A percentile compares a stretch with the other conserved stretches of the same genome.
Conservation (phyloP, 92 coral and sea anemone genomes). For the Epizoanthus rinbou region DNA sequence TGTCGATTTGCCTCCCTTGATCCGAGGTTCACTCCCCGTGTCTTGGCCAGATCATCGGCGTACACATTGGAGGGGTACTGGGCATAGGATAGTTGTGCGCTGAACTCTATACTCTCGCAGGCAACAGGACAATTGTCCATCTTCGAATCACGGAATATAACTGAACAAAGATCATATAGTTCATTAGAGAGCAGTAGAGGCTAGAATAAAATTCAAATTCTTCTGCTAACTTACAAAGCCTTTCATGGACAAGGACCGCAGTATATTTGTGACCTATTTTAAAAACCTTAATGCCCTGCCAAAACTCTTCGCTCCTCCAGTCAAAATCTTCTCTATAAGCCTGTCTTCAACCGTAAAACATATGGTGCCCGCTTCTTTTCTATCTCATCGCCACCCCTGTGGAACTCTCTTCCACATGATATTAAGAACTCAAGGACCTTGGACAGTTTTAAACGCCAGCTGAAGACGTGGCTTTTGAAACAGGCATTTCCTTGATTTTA, state of each 20-base stretch:
- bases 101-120: slow-evolving; percentile 77
- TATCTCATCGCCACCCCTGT: background rate
- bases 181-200: too few relatives aligned
- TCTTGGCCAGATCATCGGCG: slow-evolving; percentile 57
- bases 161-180: slow-evolving; percentile 37
- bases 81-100: slow-evolving; percentile 80
- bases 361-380: background rate
- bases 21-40: slow-evolving; percentile 52
- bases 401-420: background rate
- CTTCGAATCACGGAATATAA: slow-evolving; percentile 62
- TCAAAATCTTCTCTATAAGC: background rate
- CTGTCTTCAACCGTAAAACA: background rate
- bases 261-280: too few relatives aligned
- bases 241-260: too few relatives aligned
- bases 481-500: background rate
- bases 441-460: background rate
- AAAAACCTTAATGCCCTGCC: too few relatives aligned
- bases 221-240: too few relatives aligned
- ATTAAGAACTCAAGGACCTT: background rate
- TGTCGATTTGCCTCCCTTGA: slow-evolving; percentile 67
- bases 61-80: slow-evolving; percentile 78
- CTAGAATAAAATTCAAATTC: too few relatives aligned
- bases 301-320: background rate
- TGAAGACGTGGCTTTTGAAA: background rate
- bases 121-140: slow-evolving; percentile 90